Percentiles rank a stretch among this genome's conserved stretches.
Evolutionary conservation across 1,140 invertebrate species (phyloP).

Genomic region (Philopotamus ludificatus): DNA sequence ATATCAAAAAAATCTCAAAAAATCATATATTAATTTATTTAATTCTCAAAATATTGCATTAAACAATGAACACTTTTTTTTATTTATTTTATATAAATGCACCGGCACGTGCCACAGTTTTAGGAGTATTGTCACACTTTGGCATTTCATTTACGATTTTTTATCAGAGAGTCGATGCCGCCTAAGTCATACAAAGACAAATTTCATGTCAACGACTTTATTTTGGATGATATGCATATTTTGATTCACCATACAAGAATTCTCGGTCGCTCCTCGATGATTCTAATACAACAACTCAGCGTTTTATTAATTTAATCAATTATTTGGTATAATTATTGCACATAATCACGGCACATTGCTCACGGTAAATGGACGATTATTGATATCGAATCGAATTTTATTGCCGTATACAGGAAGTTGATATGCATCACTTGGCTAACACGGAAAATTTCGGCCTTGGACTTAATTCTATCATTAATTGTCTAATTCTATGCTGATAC

Average conservation of each 20-base stretch:
- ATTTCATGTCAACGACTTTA: constrained; percentile 30
- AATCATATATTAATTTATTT: background rate
- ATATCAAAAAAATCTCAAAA: background rate
- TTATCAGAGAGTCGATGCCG: constrained; percentile 14
- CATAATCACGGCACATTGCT: background rate
- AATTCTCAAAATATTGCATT: background rate
- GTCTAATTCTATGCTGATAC: too few relatives aligned
- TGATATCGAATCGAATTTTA: background rate
- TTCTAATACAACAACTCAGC: background rate
- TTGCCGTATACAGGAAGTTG: background rate
- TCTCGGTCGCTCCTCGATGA: background rate
- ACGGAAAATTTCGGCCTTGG: too few relatives aligned
- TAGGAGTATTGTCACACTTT: constrained; percentile 7
- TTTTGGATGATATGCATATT: constrained; percentile 30
- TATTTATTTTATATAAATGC: background rate
- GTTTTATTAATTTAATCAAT: background rate
- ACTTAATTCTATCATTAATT: too few relatives aligned
- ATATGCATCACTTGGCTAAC: too few relatives aligned
- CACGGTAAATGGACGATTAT: background rate
- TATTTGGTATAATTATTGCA: background rate
- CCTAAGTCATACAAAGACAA: background rate
- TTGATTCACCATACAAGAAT: constrained; percentile 4
- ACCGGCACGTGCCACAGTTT: constrained; percentile 4
- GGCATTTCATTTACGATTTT: constrained; percentile 14
- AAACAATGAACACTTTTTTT: background rate